Percentiles rank a stretch among this genome's conserved stretches.
These are phyloP conservation scores for Meloe dianella DNA, from an alignment of 2,888 invertebrate species.

Conservation along the genomic window DNA sequence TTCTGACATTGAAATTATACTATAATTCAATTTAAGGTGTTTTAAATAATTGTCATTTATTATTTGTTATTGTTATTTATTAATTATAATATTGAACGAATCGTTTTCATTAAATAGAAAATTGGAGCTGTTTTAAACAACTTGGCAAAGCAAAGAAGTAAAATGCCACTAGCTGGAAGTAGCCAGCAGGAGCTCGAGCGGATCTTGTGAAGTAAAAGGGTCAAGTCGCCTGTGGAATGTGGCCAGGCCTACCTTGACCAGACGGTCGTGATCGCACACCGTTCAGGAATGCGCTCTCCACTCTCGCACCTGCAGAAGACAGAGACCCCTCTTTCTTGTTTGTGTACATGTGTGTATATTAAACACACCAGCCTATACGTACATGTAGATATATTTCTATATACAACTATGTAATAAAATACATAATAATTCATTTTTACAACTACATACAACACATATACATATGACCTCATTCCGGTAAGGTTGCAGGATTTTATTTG, in stretches of 20 bases:
- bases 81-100: neutral
- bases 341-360: neutral
- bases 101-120: conserved; percentile 19
- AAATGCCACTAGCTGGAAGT: conserved; percentile 29
- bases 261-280: conserved; percentile 57
- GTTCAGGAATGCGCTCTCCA: conserved; percentile 56
- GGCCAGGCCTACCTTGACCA: conserved; percentile 58
- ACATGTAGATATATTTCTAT: neutral
- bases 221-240: conserved; percentile 58
- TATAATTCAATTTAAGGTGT: no score
- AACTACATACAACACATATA: neutral
- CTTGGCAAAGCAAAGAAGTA: conserved; percentile 16
- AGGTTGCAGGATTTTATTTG: neutral
- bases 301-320: conserved; percentile 48
- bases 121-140: conserved; percentile 11
- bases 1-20: neutral
- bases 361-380: neutral
- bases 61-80: neutral
- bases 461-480: neutral
- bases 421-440: neutral
- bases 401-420: neutral
- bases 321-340: conserved; percentile 28
- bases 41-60: neutral
- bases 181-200: conserved; percentile 35
- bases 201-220: conserved; percentile 49